Percentiles rank a stretch among this genome's conserved stretches.
phyloP scores from a whole-genome alignment of 2,888 invertebrate species.

The Chloroclystis v-ata region DNA sequence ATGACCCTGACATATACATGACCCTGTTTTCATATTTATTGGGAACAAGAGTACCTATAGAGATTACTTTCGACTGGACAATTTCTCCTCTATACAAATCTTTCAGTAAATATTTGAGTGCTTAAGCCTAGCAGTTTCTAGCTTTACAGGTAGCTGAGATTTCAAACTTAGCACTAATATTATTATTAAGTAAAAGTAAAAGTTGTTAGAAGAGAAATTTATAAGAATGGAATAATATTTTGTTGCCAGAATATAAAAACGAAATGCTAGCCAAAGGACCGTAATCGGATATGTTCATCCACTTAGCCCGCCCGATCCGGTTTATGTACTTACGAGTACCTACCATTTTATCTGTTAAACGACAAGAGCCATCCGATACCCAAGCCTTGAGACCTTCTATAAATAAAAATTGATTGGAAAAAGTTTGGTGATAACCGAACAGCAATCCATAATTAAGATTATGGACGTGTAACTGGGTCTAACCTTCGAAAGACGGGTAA shows the following conservation, averaged over 20 bases:
- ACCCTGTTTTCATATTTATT: neutral
- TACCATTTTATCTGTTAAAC: neutral
- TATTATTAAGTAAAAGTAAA: no score
- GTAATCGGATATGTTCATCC: constrained; percentile 9
- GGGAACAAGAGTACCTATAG: no score
- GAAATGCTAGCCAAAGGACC: neutral
- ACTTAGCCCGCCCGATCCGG: constrained; percentile 1
- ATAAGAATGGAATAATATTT: neutral
- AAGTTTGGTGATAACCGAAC: constrained; percentile 15
- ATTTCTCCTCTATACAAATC: neutral
- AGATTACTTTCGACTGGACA: no score
- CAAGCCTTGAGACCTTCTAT: neutral
- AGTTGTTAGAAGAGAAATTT: neutral
- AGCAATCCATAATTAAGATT: constrained; percentile 1
- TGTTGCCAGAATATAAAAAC: neutral
- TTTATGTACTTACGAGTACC: neutral
- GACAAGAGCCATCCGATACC: constrained; percentile 4
- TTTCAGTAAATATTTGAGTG: neutral
- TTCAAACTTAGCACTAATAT: no score
- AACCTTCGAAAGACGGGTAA: neutral
- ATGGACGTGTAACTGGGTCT: neutral
- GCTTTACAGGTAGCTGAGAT: no score
- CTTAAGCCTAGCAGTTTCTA: no score
- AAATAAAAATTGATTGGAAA: constrained; percentile 16
- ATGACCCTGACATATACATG: neutral